Percentiles rank a stretch among this genome's conserved stretches.
Evolutionary conservation across 2,797 vertebrate species (phyloP).

Genomic region (Emydoidea blandingii): DNA sequence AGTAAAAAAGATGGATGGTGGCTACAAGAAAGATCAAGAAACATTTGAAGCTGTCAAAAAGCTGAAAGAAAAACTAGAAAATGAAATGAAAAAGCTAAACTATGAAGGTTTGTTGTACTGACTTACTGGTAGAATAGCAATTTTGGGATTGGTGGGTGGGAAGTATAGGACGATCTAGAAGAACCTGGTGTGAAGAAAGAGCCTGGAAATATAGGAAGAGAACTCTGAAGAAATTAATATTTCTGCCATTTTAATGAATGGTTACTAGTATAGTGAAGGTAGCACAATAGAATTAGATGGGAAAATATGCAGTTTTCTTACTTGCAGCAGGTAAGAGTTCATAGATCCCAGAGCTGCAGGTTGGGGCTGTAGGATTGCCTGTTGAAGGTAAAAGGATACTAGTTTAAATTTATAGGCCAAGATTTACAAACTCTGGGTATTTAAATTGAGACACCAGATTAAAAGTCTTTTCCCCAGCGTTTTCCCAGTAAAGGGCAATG

Average conservation of each 20-base stretch:
- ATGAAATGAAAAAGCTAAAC: slow-evolving; percentile 87
- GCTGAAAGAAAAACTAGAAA: slow-evolving; percentile 85
- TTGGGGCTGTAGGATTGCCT: neutral
- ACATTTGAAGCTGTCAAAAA: slow-evolving; percentile 83
- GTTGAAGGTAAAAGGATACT: neutral
- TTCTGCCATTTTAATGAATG: neutral
- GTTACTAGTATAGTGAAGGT: neutral
- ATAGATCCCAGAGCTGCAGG: neutral
- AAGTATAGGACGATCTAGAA: neutral
- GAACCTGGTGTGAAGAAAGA: neutral
- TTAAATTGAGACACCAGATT: neutral
- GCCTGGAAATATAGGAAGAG: neutral
- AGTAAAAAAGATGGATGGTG: slow-evolving; percentile 92
- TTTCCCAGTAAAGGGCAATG: neutral
- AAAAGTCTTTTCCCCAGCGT: neutral
- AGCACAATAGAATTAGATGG: neutral
- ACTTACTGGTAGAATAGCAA: neutral
- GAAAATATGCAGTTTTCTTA: neutral
- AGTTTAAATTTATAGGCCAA: neutral
- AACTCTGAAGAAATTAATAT: neutral
- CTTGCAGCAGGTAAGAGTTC: neutral
- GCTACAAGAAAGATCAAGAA: slow-evolving; percentile 91
- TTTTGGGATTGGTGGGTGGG: neutral
- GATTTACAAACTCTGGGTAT: neutral
- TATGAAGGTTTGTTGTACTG: slow-evolving; percentile 87